These are phyloP conservation scores for Danio jaintianensis DNA, from an alignment of 2,797 vertebrate genomes.

Conservation along the genomic window DNA sequence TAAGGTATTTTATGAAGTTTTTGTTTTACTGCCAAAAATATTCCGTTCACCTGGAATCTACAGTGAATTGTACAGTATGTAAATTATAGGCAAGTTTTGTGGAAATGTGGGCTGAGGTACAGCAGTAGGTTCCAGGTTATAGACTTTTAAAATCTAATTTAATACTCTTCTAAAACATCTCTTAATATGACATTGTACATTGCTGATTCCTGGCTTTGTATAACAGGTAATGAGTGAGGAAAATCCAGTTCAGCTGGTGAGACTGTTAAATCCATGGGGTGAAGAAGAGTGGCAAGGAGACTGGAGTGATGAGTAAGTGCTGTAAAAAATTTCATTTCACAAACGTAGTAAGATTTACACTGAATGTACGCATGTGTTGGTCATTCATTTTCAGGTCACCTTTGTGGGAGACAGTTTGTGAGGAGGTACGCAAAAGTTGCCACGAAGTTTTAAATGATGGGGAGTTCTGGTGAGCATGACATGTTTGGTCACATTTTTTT, in stretches of 20 bases:
- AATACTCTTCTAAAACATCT: background rate
- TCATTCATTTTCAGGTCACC: conserved; percentile 65
- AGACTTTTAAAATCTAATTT: background rate
- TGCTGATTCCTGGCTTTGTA: conserved; percentile 9
- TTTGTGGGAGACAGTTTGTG: conserved; percentile 70
- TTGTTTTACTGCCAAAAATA: background rate
- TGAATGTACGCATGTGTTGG: background rate
- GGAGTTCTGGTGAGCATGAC: conserved; percentile 78
- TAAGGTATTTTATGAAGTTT: background rate
- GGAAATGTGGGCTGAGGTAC: too few species aligned
- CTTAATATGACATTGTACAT: background rate
- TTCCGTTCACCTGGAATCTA: too few species aligned
- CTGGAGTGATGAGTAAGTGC: conserved; percentile 85
- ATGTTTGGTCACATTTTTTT: background rate
- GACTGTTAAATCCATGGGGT: conserved; percentile 88
- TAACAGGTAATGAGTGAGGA: conserved; percentile 75
- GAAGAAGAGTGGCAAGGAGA: conserved; percentile 84
- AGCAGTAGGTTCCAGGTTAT: too few species aligned
- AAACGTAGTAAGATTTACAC: background rate
- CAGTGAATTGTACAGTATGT: background rate
- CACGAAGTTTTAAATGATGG: conserved; percentile 69
- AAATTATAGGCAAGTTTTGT: too few species aligned
- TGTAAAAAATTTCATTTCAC: background rate
- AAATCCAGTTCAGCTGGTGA: conserved; percentile 76
- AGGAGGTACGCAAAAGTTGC: conserved; percentile 61